Percentiles rank a stretch among this genome's conserved stretches.
phyloP scores from a whole-genome alignment of 2,797 vertebrate species.

The Sternotherus odoratus region DNA sequence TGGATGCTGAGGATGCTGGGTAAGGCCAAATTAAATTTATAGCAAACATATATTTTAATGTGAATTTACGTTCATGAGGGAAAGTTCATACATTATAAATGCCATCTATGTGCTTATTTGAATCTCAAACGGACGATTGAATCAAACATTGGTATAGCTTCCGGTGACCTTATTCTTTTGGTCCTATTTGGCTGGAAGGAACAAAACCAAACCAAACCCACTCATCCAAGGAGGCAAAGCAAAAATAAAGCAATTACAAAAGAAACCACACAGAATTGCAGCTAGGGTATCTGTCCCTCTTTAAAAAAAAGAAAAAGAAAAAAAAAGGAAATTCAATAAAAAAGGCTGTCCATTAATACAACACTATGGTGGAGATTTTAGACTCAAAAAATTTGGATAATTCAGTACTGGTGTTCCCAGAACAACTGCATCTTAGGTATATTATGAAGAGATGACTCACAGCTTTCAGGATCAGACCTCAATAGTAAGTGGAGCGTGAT shows the following conservation, averaged over 20 bases:
- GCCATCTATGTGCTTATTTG: neutral
- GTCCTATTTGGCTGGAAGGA: neutral
- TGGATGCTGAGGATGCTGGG: neutral
- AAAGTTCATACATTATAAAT: neutral
- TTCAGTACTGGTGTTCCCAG: neutral
- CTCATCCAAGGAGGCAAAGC: neutral
- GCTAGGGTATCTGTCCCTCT: neutral
- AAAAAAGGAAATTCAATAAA: neutral
- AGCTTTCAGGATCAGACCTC: neutral
- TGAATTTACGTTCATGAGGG: rapidly evolving
- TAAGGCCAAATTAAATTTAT: neutral
- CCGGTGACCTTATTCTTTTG: neutral
- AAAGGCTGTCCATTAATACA: neutral
- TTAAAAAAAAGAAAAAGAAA: neutral
- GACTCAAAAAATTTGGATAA: neutral
- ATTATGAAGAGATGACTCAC: neutral
- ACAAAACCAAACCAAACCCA: neutral
- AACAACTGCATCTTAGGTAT: neutral
- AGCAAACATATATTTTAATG: neutral
- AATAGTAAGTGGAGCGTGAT: neutral
- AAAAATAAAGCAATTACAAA: neutral
- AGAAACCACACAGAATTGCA: neutral
- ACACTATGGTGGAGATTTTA: neutral
- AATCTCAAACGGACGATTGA: neutral
- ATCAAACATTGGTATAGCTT: neutral